Percentiles rank a stretch among this genome's conserved stretches.
These are phyloP conservation scores for Gymnothorax javanicus DNA, from an alignment of 2,797 vertebrate genomes.

Conservation along the genomic window DNA sequence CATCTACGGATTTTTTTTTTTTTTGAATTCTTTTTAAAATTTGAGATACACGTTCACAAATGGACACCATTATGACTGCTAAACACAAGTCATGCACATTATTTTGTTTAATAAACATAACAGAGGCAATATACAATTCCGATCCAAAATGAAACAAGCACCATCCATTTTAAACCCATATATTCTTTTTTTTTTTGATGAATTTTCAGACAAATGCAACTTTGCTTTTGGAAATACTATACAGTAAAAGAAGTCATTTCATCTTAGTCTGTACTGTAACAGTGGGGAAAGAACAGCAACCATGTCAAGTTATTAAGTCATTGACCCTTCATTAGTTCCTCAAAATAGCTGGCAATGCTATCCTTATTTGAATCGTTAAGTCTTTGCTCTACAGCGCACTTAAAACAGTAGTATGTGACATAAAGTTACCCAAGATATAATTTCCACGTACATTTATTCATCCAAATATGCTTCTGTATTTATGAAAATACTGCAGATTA, in stretches of 20 bases:
- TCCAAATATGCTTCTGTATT: constrained; percentile 65
- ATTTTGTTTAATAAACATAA: constrained; percentile 91
- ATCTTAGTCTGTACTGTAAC: constrained; percentile 76
- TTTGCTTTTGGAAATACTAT: constrained; percentile 81
- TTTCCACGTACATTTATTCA: constrained; percentile 62
- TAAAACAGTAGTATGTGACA: constrained; percentile 83
- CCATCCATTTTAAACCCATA: constrained; percentile 86
- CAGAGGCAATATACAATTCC: constrained; percentile 94
- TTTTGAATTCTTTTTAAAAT: constrained; percentile 75
- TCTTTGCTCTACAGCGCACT: constrained; percentile 72
- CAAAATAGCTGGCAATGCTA: constrained; percentile 65
- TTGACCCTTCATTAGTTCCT: constrained; percentile 67
- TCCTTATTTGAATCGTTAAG: constrained; percentile 59
- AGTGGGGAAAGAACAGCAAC: constrained; percentile 69
- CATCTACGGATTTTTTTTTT: constrained; percentile 86
- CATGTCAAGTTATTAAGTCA: constrained; percentile 58
- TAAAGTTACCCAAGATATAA: constrained; percentile 70
- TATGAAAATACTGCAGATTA: constrained; percentile 65
- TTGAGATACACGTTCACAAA: constrained; percentile 90
- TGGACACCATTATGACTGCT: constrained; percentile 94
- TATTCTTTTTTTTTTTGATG: constrained; percentile 60
- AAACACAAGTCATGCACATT: constrained; percentile 96
- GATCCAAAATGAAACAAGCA: constrained; percentile 86
- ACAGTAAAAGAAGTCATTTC: constrained; percentile 79
- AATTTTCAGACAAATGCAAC: constrained; percentile 79